Evolutionary conservation across 1,140 invertebrate species (phyloP).

Genomic region (Drosophila serrata): DNA sequence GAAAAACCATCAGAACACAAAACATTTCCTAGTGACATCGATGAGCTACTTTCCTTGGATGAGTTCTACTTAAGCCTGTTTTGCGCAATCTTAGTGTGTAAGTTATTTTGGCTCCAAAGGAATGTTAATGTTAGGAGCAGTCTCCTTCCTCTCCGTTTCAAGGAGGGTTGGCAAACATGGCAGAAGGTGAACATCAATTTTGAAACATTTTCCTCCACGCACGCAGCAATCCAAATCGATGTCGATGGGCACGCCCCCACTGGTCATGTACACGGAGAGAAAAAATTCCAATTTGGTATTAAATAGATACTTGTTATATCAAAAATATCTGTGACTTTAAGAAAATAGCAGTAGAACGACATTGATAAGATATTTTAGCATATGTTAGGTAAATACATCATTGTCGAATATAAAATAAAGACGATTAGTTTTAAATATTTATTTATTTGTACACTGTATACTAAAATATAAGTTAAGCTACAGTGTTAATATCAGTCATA

Average conservation of each 20-base stretch:
- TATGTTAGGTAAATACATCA: too few relatives aligned
- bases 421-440: too few relatives aligned
- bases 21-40: slow-evolving; percentile 30
- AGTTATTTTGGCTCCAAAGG: slow-evolving; percentile 56
- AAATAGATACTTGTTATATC: not conserved
- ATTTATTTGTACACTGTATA: too few relatives aligned
- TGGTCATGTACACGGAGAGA: slow-evolving; percentile 26
- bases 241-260: slow-evolving; percentile 72
- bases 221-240: slow-evolving; percentile 61
- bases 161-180: slow-evolving; percentile 29
- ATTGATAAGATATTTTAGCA: too few relatives aligned
- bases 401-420: too few relatives aligned
- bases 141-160: not conserved
- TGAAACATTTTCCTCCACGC: slow-evolving; percentile 71
- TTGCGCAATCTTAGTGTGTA: slow-evolving; percentile 51
- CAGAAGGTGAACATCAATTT: slow-evolving; percentile 80
- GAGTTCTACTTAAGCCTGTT: slow-evolving; percentile 63
- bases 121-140: slow-evolving; percentile 76
- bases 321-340: too few relatives aligned
- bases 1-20: slow-evolving; percentile 14
- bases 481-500: too few relatives aligned
- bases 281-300: not conserved
- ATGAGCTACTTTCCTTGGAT: slow-evolving; percentile 18
- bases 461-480: too few relatives aligned
- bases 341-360: too few relatives aligned